Percentiles rank a stretch among this genome's conserved stretches.
These are phyloP conservation scores for Glossophaga mutica DNA, from an alignment of 2,797 vertebrate species.

Conservation along the genomic window DNA sequence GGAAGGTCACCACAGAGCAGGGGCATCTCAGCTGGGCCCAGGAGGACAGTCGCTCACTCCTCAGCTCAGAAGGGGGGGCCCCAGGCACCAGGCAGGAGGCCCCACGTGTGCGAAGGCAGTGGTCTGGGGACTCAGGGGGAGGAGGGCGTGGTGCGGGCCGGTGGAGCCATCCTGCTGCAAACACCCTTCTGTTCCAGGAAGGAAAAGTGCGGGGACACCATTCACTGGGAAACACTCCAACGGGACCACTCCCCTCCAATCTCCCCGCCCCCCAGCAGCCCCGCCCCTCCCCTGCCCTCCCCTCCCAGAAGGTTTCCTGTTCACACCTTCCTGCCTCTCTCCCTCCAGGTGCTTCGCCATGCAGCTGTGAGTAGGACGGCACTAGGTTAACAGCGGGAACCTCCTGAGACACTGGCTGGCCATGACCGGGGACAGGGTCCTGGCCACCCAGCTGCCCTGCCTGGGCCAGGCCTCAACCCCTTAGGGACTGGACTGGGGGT, in stretches of 20 bases:
- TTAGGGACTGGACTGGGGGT: too few species aligned
- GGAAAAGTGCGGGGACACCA: not conserved
- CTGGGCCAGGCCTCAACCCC: too few species aligned
- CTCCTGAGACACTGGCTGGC: not conserved
- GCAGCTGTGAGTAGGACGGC: not conserved
- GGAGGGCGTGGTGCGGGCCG: rapidly evolving
- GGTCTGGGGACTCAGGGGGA: not conserved
- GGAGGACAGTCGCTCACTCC: not conserved
- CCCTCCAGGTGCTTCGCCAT: not conserved
- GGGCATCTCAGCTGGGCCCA: not conserved
- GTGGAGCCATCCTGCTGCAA: rapidly evolving
- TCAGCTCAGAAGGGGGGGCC: not conserved
- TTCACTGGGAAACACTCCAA: not conserved
- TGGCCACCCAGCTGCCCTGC: not conserved
- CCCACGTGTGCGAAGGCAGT: not conserved
- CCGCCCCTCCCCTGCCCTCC: too few species aligned
- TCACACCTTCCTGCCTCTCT: rapidly evolving
- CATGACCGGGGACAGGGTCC: not conserved
- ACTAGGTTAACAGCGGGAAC: not conserved
- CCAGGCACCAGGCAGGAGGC: not conserved
- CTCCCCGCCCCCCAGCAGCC: too few species aligned
- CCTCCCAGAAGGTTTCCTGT: not conserved
- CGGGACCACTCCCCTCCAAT: rapidly evolving
- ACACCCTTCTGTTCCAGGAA: not conserved
- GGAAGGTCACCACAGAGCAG: not conserved